A percentile compares a stretch with the other conserved stretches of the same genome.
Conservation (phyloP, 2,888 invertebrate species). For the Frankliniella fusca region DNA sequence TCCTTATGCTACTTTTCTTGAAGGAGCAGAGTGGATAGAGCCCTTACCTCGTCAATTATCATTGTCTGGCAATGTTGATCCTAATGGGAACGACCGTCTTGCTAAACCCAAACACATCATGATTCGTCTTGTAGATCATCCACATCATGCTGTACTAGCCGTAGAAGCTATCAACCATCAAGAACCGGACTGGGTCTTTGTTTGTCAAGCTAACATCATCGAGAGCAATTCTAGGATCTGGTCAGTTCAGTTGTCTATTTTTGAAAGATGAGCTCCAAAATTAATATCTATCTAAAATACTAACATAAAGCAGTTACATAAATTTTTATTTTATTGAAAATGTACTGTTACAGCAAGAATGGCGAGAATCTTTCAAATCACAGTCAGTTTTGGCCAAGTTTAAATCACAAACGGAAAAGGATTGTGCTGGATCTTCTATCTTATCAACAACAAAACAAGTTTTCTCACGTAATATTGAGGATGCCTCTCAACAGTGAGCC, state of each 20-base stretch:
- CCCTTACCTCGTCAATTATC: constrained; percentile 48
- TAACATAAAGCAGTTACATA: background rate
- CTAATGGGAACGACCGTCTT: constrained; percentile 42
- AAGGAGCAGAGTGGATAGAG: constrained; percentile 53
- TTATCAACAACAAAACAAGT: constrained; percentile 53
- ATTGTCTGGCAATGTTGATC: constrained; percentile 41
- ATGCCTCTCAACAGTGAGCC: constrained; percentile 60
- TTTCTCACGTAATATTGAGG: constrained; percentile 68
- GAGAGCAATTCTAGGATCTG: constrained; percentile 37
- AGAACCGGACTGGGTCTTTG: constrained; percentile 71
- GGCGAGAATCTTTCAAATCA: constrained; percentile 57
- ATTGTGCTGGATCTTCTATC: constrained; percentile 59
- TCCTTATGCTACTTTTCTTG: constrained; percentile 42
- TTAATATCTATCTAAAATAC: background rate
- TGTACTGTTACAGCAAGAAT: constrained; percentile 49
- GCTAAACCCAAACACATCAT: constrained; percentile 52
- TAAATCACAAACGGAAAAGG: constrained; percentile 49
- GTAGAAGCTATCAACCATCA: constrained; percentile 65
- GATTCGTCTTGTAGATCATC: constrained; percentile 56
- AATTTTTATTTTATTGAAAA: constrained; percentile 32
- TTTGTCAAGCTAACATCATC: constrained; percentile 61
- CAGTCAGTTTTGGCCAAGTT: constrained; percentile 55
- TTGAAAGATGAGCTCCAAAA: no score
- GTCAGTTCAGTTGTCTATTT: constrained; percentile 36
- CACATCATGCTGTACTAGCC: constrained; percentile 58